These are phyloP conservation scores for Sebastes kiyomatsui DNA, from an alignment of 2,797 vertebrate genomes.

Conservation along the genomic window DNA sequence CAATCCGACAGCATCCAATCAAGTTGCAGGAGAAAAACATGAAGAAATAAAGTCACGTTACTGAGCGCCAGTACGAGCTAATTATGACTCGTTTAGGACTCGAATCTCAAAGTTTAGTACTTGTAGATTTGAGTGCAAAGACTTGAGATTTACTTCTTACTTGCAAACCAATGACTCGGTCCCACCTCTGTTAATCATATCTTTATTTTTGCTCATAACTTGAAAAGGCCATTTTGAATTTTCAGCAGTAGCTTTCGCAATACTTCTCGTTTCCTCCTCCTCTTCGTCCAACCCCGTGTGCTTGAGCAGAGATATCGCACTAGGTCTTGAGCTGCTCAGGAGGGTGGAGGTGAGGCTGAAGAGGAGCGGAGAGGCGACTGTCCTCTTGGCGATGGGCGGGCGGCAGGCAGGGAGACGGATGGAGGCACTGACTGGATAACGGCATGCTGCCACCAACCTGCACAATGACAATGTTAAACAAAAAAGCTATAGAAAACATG, in stretches of 20 bases:
- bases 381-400: neutral
- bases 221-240: too few relatives aligned
- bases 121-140: too few relatives aligned
- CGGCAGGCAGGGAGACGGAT: conserved; percentile 1
- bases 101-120: too few relatives aligned
- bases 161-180: too few relatives aligned
- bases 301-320: conserved; percentile 44
- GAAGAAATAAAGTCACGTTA: too few relatives aligned
- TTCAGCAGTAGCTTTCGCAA: conserved; percentile 59
- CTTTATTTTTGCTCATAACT: too few relatives aligned
- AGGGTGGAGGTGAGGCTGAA: neutral
- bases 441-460: conserved; percentile 24
- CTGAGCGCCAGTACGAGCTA: too few relatives aligned
- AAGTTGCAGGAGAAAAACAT: too few relatives aligned
- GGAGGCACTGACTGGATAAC: neutral
- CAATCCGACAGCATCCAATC: too few relatives aligned
- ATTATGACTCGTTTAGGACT: too few relatives aligned
- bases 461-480: neutral
- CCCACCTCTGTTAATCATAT: too few relatives aligned
- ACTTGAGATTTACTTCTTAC: too few relatives aligned
- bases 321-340: conserved; percentile 33
- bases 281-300: conserved; percentile 19
- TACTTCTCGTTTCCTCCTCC: neutral
- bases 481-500: neutral
- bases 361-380: neutral